Evolutionary conservation across 2,797 vertebrate species (phyloP), one percentile per base, ranked within the genome.

Genomic region (Artibeus lituratus): DNA sequence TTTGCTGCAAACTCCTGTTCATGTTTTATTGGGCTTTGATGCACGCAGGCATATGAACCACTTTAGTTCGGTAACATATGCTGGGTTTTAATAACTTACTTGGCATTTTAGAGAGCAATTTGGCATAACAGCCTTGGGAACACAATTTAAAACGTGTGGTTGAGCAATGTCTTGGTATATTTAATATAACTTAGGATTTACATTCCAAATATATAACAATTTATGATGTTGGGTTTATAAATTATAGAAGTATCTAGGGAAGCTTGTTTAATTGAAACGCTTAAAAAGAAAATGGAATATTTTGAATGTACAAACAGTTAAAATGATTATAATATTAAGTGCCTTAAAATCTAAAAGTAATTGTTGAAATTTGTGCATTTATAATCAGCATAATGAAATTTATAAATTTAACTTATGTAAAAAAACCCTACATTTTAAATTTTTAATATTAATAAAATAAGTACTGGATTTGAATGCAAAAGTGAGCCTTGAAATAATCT

Each of bases 161-260:
- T n/a, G 29, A 85, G 55, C 42, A 59, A 73, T 91, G 88, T 85
- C n/a, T 88, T 93, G 57, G 72, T 76, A 94, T 90, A 76, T 76
- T 89, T 81, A 73, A 81, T 92, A 44, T 35, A 80, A 74, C 4
- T 86, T 86, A 92, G 74, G 24, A 90, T n/a, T 86, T 69, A 74
- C 15, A 47, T 90, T 70, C 12, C 10, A 86, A 67, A 53, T 67
- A 92, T n/a, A 21, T 76, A 81, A 85, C 65, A 51, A 74, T 69
- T 80, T 81, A 74, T 5, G 65, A 19, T 90, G 16, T 87, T 53
- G 29, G 39, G 44, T 87, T 78, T 73, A 84, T 91, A 93, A 87
- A 87, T 76, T 82, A 93, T 49, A 77, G 21, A 44, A 32, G 12
- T 81, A 1, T 8, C 32, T 90, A 12, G 44, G 32, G 77, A 90